A percentile compares a stretch with the other conserved stretches of the same genome.
Conservation (phyloP, 2,888 invertebrate species). For the Lithodes maja region DNA sequence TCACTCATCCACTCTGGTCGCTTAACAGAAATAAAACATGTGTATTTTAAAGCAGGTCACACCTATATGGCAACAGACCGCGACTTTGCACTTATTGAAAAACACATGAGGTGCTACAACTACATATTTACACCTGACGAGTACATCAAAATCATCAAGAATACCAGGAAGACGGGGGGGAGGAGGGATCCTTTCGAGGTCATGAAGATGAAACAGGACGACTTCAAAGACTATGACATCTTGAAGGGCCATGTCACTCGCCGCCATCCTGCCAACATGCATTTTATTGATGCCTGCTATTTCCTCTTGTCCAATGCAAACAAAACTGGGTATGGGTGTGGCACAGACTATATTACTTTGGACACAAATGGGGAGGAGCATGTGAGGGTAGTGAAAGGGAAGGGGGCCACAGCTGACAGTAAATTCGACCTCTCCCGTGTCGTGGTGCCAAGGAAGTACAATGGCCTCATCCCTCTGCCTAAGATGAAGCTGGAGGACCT, state of each 20-base stretch:
- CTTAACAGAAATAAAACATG: not conserved
- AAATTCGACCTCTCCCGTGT: not conserved
- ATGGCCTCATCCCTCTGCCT: not conserved
- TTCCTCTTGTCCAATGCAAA: not conserved
- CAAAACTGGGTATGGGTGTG: not conserved
- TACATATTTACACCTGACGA: slow-evolving; percentile 10
- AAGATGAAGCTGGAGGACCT: not conserved
- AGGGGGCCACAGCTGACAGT: not conserved
- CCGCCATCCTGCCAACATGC: not conserved
- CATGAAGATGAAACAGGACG: not conserved
- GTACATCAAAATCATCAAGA: not conserved
- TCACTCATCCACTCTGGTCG: not conserved
- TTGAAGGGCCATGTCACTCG: not conserved
- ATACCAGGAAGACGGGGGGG: not conserved
- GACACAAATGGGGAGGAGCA: not conserved
- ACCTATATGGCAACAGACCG: not conserved
- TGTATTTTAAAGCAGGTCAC: not conserved
- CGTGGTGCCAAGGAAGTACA: not conserved
- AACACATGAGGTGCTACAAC: not conserved
- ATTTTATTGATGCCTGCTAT: not conserved
- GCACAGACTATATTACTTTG: not conserved
- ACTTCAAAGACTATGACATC: not conserved
- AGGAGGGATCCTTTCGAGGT: not conserved
- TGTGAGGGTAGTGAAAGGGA: not conserved
- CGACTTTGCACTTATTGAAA: not conserved